Percentiles rank a stretch among this genome's conserved stretches.
Conservation (phyloP, 2,797 vertebrate species). For the Melopsittacus undulatus region DNA sequence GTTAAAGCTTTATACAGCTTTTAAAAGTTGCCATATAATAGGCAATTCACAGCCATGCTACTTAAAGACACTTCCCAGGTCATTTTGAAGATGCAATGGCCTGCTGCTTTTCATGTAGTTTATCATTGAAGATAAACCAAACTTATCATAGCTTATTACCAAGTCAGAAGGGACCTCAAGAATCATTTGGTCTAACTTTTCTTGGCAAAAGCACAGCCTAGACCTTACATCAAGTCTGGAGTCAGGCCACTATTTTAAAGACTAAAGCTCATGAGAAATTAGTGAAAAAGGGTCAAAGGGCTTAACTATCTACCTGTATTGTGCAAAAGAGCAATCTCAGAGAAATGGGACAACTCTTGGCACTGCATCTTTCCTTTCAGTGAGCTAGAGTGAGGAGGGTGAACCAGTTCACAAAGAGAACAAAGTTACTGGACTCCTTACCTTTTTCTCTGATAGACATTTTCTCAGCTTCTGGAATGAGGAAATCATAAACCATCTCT, state of each 20-base stretch:
- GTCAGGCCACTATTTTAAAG: background rate
- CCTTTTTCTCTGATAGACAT: slow-evolving; percentile 84
- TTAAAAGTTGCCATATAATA: background rate
- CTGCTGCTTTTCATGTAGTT: background rate
- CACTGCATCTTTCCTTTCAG: background rate
- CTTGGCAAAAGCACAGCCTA: background rate
- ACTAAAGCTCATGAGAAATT: background rate
- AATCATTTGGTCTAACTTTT: background rate
- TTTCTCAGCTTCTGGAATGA: slow-evolving; percentile 92
- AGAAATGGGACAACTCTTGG: background rate
- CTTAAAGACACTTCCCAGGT: background rate
- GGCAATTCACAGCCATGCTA: background rate
- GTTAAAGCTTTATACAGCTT: background rate
- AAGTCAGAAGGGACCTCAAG: background rate
- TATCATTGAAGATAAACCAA: background rate
- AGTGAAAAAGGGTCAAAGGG: background rate
- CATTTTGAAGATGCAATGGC: background rate
- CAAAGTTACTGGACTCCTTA: slow-evolving; percentile 59
- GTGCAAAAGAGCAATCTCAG: background rate
- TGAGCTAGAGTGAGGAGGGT: background rate
- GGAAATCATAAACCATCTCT: slow-evolving; percentile 90
- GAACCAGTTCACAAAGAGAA: background rate
- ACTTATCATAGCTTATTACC: background rate
- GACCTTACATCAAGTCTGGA: background rate
- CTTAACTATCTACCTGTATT: background rate